Percentiles rank a stretch among this genome's conserved stretches.
Conservation (phyloP, 2,888 invertebrate genomes). For the Dolichomitus sp. region DNA sequence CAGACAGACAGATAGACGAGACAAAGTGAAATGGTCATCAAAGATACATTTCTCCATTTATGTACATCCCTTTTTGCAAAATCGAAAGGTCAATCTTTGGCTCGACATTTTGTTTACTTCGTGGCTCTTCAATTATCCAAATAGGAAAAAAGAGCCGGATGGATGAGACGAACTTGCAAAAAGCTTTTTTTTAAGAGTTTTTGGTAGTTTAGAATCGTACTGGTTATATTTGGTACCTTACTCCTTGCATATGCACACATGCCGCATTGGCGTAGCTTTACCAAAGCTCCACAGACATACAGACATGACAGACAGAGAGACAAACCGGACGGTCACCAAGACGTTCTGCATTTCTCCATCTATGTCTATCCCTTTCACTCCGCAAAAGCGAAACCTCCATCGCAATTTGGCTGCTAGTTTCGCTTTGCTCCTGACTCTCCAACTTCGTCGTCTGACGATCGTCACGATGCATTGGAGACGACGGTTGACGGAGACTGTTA, state of each 20-base stretch:
- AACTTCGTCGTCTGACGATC: slow-evolving; percentile 1
- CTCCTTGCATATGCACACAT: slow-evolving; percentile 73
- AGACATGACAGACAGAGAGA: not conserved
- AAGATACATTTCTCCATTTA: slow-evolving; percentile 1
- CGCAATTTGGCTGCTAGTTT: slow-evolving; percentile 2
- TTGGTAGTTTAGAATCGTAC: too few species aligned
- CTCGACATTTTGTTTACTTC: not conserved
- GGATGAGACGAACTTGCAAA: too few species aligned
- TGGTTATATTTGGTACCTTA: too few species aligned
- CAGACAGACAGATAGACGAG: not conserved
- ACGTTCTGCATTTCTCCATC: slow-evolving; percentile 9
- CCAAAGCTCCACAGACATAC: not conserved
- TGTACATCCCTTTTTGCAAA: not conserved
- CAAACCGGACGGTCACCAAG: slow-evolving; percentile 8
- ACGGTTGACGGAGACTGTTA: not conserved
- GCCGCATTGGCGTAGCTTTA: slow-evolving; percentile 79
- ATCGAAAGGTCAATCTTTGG: not conserved
- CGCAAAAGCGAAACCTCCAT: slow-evolving; percentile 1
- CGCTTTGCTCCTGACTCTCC: not conserved
- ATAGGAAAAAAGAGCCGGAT: too few species aligned
- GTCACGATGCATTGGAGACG: slow-evolving; percentile 13
- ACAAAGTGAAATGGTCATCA: not conserved
- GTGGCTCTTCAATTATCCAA: not conserved
- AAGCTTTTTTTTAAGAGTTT: too few species aligned
- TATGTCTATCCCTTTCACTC: not conserved